phyloP scores from a whole-genome alignment of 1,140 invertebrate genomes.

The Drosophila sulfurigaster region DNA sequence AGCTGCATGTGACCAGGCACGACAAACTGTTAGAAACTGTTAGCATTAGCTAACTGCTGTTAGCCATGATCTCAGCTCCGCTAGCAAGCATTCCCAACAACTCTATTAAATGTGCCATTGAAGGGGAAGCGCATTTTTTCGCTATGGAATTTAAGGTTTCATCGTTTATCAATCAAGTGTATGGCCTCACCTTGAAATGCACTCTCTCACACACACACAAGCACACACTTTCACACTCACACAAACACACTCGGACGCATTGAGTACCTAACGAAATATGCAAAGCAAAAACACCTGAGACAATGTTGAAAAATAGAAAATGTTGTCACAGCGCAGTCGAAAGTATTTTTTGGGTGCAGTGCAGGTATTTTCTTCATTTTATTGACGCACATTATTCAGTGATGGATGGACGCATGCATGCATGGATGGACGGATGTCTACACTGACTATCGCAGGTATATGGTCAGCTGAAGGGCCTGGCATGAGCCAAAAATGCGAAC shows the following conservation, averaged over 20 bases:
- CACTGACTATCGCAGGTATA: constrained; percentile 3
- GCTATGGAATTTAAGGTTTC: constrained; percentile 19
- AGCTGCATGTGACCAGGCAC: constrained; percentile 40
- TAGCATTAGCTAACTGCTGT: constrained; percentile 28
- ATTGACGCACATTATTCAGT: constrained; percentile 40
- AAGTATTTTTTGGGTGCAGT: constrained; percentile 57
- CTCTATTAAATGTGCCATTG: constrained; percentile 12
- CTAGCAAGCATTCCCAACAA: constrained; percentile 7
- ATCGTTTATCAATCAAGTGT: constrained; percentile 30
- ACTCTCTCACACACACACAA: constrained; percentile 5
- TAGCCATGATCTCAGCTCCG: constrained; percentile 29
- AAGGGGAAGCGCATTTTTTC: constrained; percentile 1
- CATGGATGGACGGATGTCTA: constrained; percentile 9
- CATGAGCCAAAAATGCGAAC: constrained; percentile 37
- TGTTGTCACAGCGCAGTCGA: constrained; percentile 43
- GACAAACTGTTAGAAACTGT: constrained; percentile 18
- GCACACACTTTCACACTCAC: constrained; percentile 1
- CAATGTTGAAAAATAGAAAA: constrained; percentile 59
- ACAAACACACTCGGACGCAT: neutral
- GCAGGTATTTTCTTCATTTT: constrained; percentile 54
- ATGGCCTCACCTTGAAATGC: constrained; percentile 49
- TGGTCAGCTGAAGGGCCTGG: constrained; percentile 32
- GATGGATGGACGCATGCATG: constrained; percentile 19
- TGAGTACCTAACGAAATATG: constrained; percentile 29
- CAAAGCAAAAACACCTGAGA: constrained; percentile 42